Evolutionary conservation across 2,797 vertebrate species (phyloP).

Genomic region (Lagodon rhomboides): DNA sequence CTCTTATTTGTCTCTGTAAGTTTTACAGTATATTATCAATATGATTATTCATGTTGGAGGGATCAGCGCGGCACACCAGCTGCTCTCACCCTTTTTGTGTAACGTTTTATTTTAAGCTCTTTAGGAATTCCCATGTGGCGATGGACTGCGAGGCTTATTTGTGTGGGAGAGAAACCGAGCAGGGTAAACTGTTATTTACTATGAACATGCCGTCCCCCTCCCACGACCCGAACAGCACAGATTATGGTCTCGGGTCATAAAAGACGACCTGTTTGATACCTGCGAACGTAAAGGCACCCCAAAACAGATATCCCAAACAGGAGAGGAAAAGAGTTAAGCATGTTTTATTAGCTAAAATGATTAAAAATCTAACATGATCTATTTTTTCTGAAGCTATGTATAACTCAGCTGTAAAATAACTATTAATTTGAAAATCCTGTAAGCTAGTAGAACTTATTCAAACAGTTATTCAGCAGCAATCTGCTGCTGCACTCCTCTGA

Average conservation of each 20-base stretch:
- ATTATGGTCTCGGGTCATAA: constrained; percentile 24
- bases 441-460: neutral
- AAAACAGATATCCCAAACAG: neutral
- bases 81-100: constrained; percentile 38
- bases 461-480: neutral
- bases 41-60: constrained; percentile 35
- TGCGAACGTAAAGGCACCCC: neutral
- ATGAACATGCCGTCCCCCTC: constrained; percentile 33
- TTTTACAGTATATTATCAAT: constrained; percentile 17
- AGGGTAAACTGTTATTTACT: constrained; percentile 60
- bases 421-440: too few relatives aligned
- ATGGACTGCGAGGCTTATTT: constrained; percentile 39
- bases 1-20: constrained; percentile 25
- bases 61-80: constrained; percentile 23
- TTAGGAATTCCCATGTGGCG: constrained; percentile 54
- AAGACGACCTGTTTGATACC: neutral
- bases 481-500: neutral
- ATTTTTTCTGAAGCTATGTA: neutral
- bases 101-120: constrained; percentile 59
- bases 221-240: constrained; percentile 18
- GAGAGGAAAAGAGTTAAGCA: neutral
- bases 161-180: constrained; percentile 54
- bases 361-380: neutral
- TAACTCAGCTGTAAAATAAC: too few relatives aligned
- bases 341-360: neutral